A percentile compares a stretch with the other conserved stretches of the same genome.
Evolutionary conservation across 2,888 invertebrate species (phyloP).

Genomic region (Tortrix viridana): DNA sequence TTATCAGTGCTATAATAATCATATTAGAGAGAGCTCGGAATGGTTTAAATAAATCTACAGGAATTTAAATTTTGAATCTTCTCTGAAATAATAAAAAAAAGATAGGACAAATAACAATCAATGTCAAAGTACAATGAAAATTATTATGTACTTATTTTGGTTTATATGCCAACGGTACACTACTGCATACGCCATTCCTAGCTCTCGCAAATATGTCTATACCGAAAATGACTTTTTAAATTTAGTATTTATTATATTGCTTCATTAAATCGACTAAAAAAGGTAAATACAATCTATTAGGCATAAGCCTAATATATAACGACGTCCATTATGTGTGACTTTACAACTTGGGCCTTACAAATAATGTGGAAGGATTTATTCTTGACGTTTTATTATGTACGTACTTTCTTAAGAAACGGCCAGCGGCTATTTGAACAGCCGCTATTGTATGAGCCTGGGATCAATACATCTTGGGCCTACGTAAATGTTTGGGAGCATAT

Average conservation of each 20-base stretch:
- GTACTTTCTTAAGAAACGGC: conserved; percentile 50
- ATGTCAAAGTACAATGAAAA: too few relatives aligned
- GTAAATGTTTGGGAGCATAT: neutral
- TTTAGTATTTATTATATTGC: neutral
- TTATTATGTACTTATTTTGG: too few relatives aligned
- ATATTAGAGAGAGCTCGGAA: too few relatives aligned
- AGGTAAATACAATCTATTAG: neutral
- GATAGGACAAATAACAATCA: too few relatives aligned
- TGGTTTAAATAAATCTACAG: too few relatives aligned
- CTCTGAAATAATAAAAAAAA: too few relatives aligned
- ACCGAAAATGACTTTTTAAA: too few relatives aligned
- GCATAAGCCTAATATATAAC: neutral
- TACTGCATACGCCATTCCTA: too few relatives aligned
- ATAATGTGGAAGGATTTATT: neutral
- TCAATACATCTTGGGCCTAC: conserved; percentile 53
- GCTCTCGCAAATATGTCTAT: too few relatives aligned
- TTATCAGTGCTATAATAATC: too few relatives aligned
- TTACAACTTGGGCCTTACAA: conserved; percentile 6
- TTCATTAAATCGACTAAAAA: neutral
- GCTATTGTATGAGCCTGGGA: conserved; percentile 46
- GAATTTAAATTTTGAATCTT: too few relatives aligned
- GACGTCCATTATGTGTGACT: conserved; percentile 3
- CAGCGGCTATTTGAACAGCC: conserved; percentile 57
- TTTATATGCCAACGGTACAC: too few relatives aligned
- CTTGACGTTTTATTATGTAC: conserved; percentile 41